These are phyloP conservation scores for Nansenia antarctica DNA, from an alignment of 2,113 vertebrate species.

Conservation along the genomic window DNA sequence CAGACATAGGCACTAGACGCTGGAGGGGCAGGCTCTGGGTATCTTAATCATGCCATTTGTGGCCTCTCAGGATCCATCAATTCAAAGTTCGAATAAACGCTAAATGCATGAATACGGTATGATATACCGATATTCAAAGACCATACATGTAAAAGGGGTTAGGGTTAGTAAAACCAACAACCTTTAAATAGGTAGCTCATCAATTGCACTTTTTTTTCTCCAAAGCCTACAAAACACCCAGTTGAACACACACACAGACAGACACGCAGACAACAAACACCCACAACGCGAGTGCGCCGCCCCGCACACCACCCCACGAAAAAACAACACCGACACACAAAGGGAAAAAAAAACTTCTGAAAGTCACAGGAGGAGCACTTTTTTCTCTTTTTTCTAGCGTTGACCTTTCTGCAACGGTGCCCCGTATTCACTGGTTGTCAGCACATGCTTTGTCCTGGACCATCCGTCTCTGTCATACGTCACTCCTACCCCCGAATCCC, in stretches of 20 bases:
- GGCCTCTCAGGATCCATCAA: too few species aligned
- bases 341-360: slow-evolving; percentile 80
- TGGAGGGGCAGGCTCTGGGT: background rate
- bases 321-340: background rate
- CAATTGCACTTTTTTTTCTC: background rate
- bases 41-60: too few species aligned
- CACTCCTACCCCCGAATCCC: slow-evolving; percentile 88
- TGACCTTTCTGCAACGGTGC: slow-evolving; percentile 96
- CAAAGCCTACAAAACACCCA: slow-evolving; percentile 7
- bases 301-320: too few species aligned
- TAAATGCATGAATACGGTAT: too few species aligned
- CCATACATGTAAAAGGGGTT: too few species aligned
- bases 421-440: slow-evolving; percentile 92
- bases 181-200: too few species aligned
- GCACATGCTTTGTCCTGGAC: slow-evolving; percentile 85
- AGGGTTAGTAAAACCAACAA: too few species aligned
- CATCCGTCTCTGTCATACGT: slow-evolving; percentile 95
- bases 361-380: slow-evolving; percentile 78
- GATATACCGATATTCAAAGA: too few species aligned
- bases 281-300: too few species aligned
- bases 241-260: background rate
- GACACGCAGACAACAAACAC: background rate
- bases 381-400: slow-evolving; percentile 50
- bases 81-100: too few species aligned
- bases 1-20: too few species aligned